These are phyloP conservation scores for Chromis chromis DNA, from an alignment of 2,797 vertebrate species.

Conservation along the genomic window DNA sequence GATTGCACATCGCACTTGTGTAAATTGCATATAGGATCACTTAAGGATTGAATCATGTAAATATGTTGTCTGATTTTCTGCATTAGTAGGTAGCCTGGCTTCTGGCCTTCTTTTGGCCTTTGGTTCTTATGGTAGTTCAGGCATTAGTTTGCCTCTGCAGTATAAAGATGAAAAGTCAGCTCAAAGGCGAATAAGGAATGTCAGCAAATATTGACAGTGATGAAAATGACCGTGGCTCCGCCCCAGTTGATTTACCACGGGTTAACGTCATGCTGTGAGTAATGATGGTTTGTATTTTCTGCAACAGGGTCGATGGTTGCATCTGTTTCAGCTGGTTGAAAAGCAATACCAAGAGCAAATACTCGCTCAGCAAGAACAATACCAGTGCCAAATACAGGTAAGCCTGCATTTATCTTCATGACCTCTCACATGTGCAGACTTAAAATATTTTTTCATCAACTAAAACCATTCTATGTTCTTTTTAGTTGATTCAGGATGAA, in stretches of 20 bases:
- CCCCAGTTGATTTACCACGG: background rate
- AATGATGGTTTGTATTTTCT: constrained; percentile 55
- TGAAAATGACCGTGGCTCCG: background rate
- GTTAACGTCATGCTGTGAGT: background rate
- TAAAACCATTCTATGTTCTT: constrained; percentile 4
- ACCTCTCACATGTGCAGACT: background rate
- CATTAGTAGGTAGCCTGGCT: too few relatives aligned
- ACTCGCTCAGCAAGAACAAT: constrained; percentile 93
- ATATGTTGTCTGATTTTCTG: too few relatives aligned
- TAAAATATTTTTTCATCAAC: background rate
- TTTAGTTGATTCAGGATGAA: constrained; percentile 94
- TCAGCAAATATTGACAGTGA: background rate
- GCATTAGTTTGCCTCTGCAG: constrained; percentile 5
- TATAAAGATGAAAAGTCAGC: background rate
- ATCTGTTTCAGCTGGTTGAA: constrained; percentile 92
- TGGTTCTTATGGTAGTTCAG: too few relatives aligned
- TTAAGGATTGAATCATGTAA: too few relatives aligned
- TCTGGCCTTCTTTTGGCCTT: too few relatives aligned
- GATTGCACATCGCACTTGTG: too few relatives aligned
- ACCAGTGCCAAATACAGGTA: constrained; percentile 95
- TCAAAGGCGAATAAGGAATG: background rate
- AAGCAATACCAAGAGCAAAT: constrained; percentile 96
- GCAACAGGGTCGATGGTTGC: constrained; percentile 91
- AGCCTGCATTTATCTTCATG: constrained; percentile 29
- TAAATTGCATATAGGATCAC: too few relatives aligned